Evolutionary conservation across 1,140 invertebrate species (phyloP), one percentile per base, ranked within the genome.

Genomic region (Ladona fulva): DNA sequence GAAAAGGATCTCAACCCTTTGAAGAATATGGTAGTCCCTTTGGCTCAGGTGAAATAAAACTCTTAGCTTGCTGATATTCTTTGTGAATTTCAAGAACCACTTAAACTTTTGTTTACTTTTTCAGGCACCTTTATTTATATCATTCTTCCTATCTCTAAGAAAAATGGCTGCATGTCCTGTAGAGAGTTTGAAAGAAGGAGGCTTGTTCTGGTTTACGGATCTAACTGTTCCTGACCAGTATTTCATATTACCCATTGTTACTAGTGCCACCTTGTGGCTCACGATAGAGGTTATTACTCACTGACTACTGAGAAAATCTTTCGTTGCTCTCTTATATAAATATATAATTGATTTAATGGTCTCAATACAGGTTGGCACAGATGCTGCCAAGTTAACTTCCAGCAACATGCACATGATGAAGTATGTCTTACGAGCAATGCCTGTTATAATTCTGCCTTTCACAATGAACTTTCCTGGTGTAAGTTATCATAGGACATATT

Each of bases 201-300:
- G 98, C 5, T 78, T 96, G 0, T 91, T 88, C 76, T 99, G 97
- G 97, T 97, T 99, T 83, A 87, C 88, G 0, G 95, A 99, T 89
- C 88, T 99, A 16, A 97, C 95, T 6, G 80, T 95, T 11, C 85
- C 92, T 29, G 98, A 99, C 88, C 96, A 96, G 14, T 96, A 89
- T 84, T 99, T 93, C 82, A 78, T 94, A 24, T 85, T 99, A 77
- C 98, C 98, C 3, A 0, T 97, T 0, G 85, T 97, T 74, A 97
- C 96, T 0, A 91, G 91, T 84, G 81, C 87, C 0, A 97, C 96
- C 6, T 83, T 99, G 78, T 91, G 87, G 80, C 80, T 91, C 3
- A 97, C 95, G 11, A 90, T 98, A 74, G 92, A 97, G 86, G 90
- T 92, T 84, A 82, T 81, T 74, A n/a, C 77, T 76, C 74, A 42